Conservation (phyloP, 2,888 invertebrate species). For the Bedellia somnulentella region DNA sequence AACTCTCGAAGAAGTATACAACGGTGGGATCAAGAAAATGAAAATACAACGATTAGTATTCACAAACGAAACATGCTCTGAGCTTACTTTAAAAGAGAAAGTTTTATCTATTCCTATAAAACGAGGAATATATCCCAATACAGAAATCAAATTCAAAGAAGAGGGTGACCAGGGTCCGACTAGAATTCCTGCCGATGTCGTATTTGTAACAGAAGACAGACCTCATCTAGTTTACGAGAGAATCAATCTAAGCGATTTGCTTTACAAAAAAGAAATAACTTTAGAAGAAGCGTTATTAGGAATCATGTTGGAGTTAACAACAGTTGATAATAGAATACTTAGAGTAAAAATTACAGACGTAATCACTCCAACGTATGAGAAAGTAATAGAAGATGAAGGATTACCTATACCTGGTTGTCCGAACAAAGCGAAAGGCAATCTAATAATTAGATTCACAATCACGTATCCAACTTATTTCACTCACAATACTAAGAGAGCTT, state of each 20-base stretch:
- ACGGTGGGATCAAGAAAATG: slow-evolving; percentile 81
- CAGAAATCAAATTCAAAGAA: slow-evolving; percentile 72
- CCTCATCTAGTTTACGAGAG: slow-evolving; percentile 68
- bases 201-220: slow-evolving; percentile 73
- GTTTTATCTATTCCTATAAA: slow-evolving; percentile 73
- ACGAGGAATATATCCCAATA: slow-evolving; percentile 73
- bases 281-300: slow-evolving; percentile 75
- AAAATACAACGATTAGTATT: slow-evolving; percentile 75
- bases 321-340: slow-evolving; percentile 70
- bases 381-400: slow-evolving; percentile 72
- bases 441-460: slow-evolving; percentile 68
- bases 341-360: slow-evolving; percentile 73
- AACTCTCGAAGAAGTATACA: slow-evolving; percentile 63
- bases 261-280: slow-evolving; percentile 61
- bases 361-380: slow-evolving; percentile 68
- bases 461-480: slow-evolving; percentile 43
- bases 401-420: slow-evolving; percentile 67
- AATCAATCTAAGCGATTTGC: slow-evolving; percentile 66
- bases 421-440: slow-evolving; percentile 65
- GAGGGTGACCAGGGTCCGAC: slow-evolving; percentile 80
- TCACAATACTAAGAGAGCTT: slow-evolving; percentile 34
- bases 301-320: slow-evolving; percentile 64
- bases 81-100: slow-evolving; percentile 69
- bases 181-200: slow-evolving; percentile 73
- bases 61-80: slow-evolving; percentile 62